Evolutionary conservation across 2,113 vertebrate species (phyloP).

Genomic region (Onychostruthus taczanowskii): DNA sequence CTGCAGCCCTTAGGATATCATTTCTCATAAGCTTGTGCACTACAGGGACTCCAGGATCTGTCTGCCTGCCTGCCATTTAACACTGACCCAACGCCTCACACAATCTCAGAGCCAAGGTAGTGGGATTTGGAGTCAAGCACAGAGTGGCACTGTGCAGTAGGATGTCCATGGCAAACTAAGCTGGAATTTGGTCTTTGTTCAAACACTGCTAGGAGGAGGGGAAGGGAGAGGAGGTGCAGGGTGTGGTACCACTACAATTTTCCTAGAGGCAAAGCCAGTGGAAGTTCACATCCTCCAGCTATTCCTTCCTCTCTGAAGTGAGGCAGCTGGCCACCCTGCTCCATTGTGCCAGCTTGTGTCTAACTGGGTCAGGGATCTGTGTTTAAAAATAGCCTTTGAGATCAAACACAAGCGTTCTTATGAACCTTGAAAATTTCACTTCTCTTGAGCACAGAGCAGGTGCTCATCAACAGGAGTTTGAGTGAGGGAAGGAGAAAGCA

Average conservation of each 20-base stretch:
- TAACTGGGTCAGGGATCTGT: neutral
- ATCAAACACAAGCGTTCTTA: neutral
- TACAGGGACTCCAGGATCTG: no score
- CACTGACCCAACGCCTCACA: accelerated
- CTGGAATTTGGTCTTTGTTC: neutral
- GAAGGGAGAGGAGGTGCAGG: neutral
- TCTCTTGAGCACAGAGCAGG: neutral
- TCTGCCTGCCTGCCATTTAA: neutral
- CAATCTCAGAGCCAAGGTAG: neutral
- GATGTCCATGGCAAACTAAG: neutral
- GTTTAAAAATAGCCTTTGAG: neutral
- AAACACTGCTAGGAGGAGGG: neutral
- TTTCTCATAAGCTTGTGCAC: neutral
- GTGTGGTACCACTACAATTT: neutral
- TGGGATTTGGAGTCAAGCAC: neutral
- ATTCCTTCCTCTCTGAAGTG: neutral
- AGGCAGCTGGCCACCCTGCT: neutral
- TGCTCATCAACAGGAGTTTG: neutral
- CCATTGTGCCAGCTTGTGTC: neutral
- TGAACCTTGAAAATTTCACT: neutral
- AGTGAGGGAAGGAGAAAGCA: neutral
- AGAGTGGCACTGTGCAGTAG: neutral
- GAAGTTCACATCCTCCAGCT: neutral
- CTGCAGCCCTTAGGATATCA: neutral
- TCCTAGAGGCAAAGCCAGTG: neutral